Evolutionary conservation across 1,140 invertebrate genomes (phyloP).

Genomic region (Brevipalpus yothersi): DNA sequence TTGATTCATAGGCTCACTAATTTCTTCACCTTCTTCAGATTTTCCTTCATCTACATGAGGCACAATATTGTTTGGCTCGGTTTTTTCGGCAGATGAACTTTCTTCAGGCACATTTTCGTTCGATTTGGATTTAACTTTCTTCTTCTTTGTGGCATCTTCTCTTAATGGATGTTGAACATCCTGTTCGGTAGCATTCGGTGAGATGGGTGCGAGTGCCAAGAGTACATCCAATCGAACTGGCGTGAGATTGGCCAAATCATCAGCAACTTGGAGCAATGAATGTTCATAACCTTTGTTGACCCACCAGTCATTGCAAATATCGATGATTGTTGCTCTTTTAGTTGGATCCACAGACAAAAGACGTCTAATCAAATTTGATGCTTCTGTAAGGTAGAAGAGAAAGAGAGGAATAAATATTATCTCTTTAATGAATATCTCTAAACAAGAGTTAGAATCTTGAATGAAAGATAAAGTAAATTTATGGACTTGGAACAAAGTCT

Average conservation of each 20-base stretch:
- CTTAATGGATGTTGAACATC: neutral
- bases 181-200: neutral
- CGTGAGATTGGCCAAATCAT: slow-evolving; percentile 63
- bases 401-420: slow-evolving; percentile 1
- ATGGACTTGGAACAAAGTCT: too few species aligned
- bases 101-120: too few species aligned
- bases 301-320: slow-evolving; percentile 79
- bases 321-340: slow-evolving; percentile 66
- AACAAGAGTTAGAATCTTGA: neutral
- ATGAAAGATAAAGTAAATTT: neutral
- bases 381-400: slow-evolving; percentile 32
- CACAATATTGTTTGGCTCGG: neutral
- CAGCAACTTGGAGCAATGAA: slow-evolving; percentile 57
- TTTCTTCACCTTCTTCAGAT: neutral
- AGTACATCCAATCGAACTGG: slow-evolving; percentile 64
- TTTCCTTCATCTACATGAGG: neutral
- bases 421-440: neutral
- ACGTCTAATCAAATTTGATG: slow-evolving; percentile 72
- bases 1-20: neutral
- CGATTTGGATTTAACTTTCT: too few species aligned
- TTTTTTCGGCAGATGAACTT: too few species aligned
- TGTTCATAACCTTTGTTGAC: slow-evolving; percentile 59
- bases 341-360: slow-evolving; percentile 77
- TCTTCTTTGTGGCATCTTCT: neutral
- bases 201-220: slow-evolving; percentile 21